Evolutionary conservation across 2,797 vertebrate genomes (phyloP).

Genomic region (Channallabes apus): DNA sequence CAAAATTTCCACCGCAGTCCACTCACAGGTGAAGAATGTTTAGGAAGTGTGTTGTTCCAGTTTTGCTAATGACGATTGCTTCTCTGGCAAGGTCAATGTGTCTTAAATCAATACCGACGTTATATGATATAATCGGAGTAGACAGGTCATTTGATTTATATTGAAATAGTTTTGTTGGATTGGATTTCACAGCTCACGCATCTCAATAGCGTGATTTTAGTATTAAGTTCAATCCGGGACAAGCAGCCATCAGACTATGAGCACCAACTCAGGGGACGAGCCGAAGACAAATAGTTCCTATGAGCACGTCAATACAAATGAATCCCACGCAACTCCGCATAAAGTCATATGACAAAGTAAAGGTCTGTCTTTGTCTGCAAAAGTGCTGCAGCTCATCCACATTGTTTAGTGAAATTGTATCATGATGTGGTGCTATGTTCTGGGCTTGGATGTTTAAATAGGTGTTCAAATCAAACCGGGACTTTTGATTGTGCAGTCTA

Average conservation of each 20-base stretch:
- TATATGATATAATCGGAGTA: neutral
- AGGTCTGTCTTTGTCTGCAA: neutral
- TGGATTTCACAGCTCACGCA: neutral
- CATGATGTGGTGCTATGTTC: neutral
- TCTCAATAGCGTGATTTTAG: neutral
- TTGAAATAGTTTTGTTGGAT: conserved; percentile 19
- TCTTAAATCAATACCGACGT: conserved; percentile 1
- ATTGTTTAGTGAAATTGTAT: neutral
- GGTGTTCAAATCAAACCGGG: no score
- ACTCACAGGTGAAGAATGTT: no score
- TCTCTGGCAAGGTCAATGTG: conserved; percentile 27
- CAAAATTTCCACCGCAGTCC: neutral
- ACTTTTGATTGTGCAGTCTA: no score
- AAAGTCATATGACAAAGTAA: neutral
- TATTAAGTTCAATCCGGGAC: neutral
- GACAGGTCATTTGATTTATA: conserved; percentile 26
- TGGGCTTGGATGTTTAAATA: neutral
- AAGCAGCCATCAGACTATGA: neutral
- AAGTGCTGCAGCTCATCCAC: neutral
- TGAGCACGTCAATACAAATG: neutral
- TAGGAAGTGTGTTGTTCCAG: neutral
- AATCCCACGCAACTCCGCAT: neutral
- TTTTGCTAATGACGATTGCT: neutral
- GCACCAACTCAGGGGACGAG: neutral
- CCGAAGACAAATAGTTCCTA: neutral